Conservation (phyloP, 2,797 vertebrate genomes). For the Phalloptychus januarius region DNA sequence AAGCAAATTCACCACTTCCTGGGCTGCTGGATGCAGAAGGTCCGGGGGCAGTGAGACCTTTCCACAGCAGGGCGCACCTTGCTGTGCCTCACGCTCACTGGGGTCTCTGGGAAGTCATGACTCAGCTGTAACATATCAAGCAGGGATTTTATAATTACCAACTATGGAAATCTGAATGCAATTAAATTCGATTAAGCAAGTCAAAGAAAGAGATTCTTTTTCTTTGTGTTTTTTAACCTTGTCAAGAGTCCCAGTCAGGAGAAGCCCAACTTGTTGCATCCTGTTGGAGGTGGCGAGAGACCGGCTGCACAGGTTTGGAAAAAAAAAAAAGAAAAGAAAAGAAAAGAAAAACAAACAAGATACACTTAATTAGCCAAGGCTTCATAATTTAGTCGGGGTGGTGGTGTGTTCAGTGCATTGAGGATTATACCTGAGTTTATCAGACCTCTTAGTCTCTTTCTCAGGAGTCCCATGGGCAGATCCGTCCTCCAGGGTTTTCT, state of each 20-base stretch:
- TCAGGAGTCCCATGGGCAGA: constrained; percentile 71
- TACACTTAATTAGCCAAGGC: background rate
- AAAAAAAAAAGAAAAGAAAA: background rate
- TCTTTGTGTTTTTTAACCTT: constrained; percentile 79
- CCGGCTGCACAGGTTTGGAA: constrained; percentile 54
- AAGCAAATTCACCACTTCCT: constrained; percentile 83
- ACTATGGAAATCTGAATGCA: background rate
- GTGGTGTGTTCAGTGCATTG: background rate
- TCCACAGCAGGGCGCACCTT: constrained; percentile 87
- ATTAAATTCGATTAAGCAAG: background rate
- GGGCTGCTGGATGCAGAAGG: constrained; percentile 91
- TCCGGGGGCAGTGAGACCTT: constrained; percentile 81
- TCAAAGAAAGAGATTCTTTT: too few species aligned
- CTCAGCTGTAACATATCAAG: constrained; percentile 80
- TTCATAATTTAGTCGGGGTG: too few species aligned
- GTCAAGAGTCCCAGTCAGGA: constrained; percentile 84
- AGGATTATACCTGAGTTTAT: constrained; percentile 82
- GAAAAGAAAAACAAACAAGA: background rate
- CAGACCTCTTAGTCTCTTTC: constrained; percentile 80
- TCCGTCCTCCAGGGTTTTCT: constrained; percentile 84
- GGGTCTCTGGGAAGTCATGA: constrained; percentile 86
- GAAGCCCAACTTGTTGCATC: constrained; percentile 82
- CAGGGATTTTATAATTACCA: constrained; percentile 17
- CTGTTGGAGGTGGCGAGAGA: constrained; percentile 74
- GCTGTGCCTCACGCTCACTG: constrained; percentile 86